Percentiles rank a stretch among this genome's conserved stretches.
Conservation (phyloP, 92 coral and sea anemone genomes). For the Pocillopora meandrina region DNA sequence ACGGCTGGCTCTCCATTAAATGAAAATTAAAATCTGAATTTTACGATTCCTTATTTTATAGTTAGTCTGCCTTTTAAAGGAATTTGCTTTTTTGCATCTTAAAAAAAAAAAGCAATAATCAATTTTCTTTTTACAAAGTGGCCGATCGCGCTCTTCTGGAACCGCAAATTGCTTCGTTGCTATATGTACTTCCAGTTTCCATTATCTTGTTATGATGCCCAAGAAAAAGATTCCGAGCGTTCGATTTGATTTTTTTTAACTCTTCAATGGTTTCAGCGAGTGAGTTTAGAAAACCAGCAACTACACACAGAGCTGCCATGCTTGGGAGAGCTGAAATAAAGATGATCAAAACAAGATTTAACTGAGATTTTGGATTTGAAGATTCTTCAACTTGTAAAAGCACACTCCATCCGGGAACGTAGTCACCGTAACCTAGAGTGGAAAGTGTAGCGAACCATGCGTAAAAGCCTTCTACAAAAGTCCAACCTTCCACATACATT, state of each 20-base stretch:
- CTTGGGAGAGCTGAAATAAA: background rate
- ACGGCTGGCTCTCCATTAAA: too few species aligned
- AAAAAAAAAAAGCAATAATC: too few species aligned
- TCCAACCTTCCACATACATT: background rate
- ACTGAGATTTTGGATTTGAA: background rate
- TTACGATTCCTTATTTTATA: too few species aligned
- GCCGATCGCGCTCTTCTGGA: too few species aligned
- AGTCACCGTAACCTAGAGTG: constrained; percentile 20
- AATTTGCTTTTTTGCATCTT: too few species aligned
- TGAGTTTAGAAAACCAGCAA: constrained; percentile 4
- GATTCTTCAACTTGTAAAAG: background rate
- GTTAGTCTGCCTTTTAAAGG: too few species aligned
- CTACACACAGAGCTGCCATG: constrained; percentile 21
- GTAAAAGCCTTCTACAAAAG: constrained; percentile 13
- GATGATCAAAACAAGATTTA: background rate
- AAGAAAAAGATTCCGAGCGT: background rate
- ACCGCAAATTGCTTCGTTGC: too few species aligned
- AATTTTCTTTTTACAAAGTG: too few species aligned
- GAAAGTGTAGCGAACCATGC: constrained; percentile 14
- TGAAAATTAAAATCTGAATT: too few species aligned
- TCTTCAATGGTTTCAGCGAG: constrained; percentile 17
- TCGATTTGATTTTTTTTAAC: background rate
- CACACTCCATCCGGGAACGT: background rate
- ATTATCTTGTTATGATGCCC: too few species aligned
- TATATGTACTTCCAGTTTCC: too few species aligned